These are phyloP conservation scores for Notechis scutatus DNA, from an alignment of 2,113 vertebrate genomes.

Conservation along the genomic window DNA sequence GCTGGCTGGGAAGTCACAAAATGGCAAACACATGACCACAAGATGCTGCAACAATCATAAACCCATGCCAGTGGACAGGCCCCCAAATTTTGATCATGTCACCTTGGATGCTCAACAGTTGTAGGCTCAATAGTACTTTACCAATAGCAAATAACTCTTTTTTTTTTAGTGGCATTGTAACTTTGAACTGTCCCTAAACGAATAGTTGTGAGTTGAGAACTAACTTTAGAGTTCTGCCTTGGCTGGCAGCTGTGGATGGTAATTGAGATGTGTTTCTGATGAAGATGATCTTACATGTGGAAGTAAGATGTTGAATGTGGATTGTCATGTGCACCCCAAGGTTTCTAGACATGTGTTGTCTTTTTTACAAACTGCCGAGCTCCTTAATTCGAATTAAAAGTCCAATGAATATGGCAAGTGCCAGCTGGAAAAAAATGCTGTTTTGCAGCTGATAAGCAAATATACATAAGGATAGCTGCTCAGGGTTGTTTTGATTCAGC, in stretches of 20 bases:
- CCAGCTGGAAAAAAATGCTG: background rate
- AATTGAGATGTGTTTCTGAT: background rate
- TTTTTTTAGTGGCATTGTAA: background rate
- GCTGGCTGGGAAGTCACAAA: background rate
- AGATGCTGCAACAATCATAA: background rate
- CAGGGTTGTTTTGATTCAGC: background rate
- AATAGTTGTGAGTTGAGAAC: background rate
- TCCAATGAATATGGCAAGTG: background rate
- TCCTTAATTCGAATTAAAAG: background rate
- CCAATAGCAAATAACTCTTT: background rate
- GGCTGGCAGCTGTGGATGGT: background rate
- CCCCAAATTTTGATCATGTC: background rate
- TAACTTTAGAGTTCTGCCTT: too few species aligned
- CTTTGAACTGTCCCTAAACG: background rate
- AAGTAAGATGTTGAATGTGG: background rate
- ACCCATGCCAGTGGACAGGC: background rate
- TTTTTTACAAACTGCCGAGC: background rate
- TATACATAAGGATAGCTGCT: fast-evolving
- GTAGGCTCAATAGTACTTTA: background rate
- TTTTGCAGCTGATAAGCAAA: background rate
- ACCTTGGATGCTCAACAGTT: background rate
- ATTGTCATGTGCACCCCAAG: background rate
- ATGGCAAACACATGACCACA: background rate
- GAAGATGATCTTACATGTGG: background rate
- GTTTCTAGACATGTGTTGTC: background rate